Conservation (phyloP, 1,140 invertebrate species). For the Trachymyrmex septentrionalis region DNA sequence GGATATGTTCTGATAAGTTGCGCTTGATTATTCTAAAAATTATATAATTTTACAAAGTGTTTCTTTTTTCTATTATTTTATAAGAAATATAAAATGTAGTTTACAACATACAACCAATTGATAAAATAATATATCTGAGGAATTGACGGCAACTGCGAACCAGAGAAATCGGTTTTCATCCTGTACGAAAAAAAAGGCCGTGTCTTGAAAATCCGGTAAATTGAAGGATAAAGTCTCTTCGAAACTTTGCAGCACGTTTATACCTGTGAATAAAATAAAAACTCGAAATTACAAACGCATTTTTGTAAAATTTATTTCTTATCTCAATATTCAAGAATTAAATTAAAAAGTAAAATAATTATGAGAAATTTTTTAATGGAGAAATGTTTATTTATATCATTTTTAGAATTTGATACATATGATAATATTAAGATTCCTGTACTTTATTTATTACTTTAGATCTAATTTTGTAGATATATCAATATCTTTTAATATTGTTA, state of each 20-base stretch:
- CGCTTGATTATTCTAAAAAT: conserved; percentile 37
- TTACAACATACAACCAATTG: conserved; percentile 64
- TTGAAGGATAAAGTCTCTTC: conserved; percentile 33
- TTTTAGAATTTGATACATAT: too few relatives aligned
- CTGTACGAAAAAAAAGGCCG: conserved; percentile 67
- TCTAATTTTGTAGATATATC: too few relatives aligned
- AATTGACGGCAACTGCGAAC: conserved; percentile 69
- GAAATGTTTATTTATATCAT: too few relatives aligned
- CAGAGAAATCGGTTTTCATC: conserved; percentile 23
- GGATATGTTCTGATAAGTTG: not conserved
- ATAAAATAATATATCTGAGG: conserved; percentile 47
- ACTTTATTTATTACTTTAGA: not conserved
- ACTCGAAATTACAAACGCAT: not conserved
- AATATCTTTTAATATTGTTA: too few relatives aligned
- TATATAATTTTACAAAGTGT: not conserved
- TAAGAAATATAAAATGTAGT: conserved; percentile 3
- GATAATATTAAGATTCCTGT: not conserved
- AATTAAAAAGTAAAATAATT: too few relatives aligned
- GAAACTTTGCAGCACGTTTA: conserved; percentile 70
- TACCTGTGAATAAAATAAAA: conserved; percentile 60
- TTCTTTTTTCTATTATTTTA: not conserved
- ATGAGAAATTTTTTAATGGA: too few relatives aligned
- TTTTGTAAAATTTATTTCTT: conserved; percentile 14
- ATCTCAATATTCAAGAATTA: not conserved
- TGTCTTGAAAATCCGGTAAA: conserved; percentile 48